Conservation (phyloP, 2,888 invertebrate genomes). For the Teleogryllus oceanicus region DNA sequence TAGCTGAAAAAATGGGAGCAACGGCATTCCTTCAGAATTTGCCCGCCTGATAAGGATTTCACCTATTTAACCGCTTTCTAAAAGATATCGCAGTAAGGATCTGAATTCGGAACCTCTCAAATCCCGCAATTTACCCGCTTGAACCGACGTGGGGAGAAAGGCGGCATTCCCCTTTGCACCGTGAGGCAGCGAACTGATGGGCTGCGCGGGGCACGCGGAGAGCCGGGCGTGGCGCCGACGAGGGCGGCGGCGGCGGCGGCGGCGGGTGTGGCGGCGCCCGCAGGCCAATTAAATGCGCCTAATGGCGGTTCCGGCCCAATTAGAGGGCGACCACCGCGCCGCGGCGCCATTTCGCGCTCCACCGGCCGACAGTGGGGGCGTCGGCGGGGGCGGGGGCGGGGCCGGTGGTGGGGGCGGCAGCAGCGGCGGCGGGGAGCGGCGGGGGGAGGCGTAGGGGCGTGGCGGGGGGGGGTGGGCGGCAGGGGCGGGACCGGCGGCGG, state of each 20-base stretch:
- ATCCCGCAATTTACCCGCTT: too few relatives aligned
- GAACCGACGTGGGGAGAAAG: neutral
- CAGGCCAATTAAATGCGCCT: neutral
- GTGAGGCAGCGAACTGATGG: too few relatives aligned
- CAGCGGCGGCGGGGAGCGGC: too few relatives aligned
- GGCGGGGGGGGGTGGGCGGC: too few relatives aligned
- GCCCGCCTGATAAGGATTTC: too few relatives aligned
- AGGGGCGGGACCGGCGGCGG: neutral
- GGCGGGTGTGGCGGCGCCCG: neutral
- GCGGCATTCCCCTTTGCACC: neutral
- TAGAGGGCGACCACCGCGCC: neutral
- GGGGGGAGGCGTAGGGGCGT: too few relatives aligned
- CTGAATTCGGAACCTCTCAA: too few relatives aligned
- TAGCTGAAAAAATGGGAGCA: too few relatives aligned
- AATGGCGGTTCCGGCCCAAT: slow-evolving; percentile 7
- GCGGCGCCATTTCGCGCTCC: neutral
- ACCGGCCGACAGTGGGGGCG: neutral
- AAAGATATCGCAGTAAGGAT: too few relatives aligned
- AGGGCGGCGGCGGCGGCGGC: neutral
- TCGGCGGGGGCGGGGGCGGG: neutral
- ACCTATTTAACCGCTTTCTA: too few relatives aligned
- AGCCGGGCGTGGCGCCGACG: neutral
- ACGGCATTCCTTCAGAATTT: too few relatives aligned
- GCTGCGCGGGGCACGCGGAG: neutral
- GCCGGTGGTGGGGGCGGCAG: too few relatives aligned